Evolutionary conservation across 2,888 invertebrate genomes (phyloP).

Genomic region (Encarsia formosa): DNA sequence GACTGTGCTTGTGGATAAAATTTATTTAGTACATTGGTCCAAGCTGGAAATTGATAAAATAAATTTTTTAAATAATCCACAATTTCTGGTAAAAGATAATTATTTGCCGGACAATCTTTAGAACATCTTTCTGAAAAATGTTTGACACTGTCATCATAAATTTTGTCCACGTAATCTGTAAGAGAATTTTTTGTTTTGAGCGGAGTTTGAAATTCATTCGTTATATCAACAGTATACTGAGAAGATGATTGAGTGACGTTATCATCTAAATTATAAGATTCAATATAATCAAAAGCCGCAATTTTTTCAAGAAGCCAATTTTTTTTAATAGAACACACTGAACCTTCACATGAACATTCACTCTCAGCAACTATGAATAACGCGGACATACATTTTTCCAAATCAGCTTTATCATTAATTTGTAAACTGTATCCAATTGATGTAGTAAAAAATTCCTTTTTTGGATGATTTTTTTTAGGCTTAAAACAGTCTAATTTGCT

Average conservation of each 20-base stretch:
- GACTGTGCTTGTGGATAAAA: background rate
- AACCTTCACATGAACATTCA: background rate
- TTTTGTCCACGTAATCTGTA: background rate
- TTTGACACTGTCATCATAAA: background rate
- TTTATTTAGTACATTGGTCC: background rate
- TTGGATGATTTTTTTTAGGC: background rate
- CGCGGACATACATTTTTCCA: background rate
- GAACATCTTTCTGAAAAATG: background rate
- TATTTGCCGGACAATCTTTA: background rate
- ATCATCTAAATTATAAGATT: background rate
- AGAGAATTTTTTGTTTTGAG: background rate
- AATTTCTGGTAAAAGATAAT: background rate
- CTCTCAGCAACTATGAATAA: background rate
- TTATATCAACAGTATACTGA: too few relatives aligned
- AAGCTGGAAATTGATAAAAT: background rate
- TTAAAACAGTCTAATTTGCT: slow-evolving; percentile 8
- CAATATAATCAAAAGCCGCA: background rate
- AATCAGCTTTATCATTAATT: background rate
- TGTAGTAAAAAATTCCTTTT: slow-evolving; percentile 14
- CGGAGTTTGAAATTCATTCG: too few relatives aligned
- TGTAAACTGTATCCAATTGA: slow-evolving; percentile 1
- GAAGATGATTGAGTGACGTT: too few relatives aligned
- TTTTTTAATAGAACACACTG: background rate
- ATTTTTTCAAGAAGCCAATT: background rate
- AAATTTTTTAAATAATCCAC: background rate